These are phyloP conservation scores for Ptyas mucosa DNA, from an alignment of 2,113 vertebrate genomes.

Conservation along the genomic window DNA sequence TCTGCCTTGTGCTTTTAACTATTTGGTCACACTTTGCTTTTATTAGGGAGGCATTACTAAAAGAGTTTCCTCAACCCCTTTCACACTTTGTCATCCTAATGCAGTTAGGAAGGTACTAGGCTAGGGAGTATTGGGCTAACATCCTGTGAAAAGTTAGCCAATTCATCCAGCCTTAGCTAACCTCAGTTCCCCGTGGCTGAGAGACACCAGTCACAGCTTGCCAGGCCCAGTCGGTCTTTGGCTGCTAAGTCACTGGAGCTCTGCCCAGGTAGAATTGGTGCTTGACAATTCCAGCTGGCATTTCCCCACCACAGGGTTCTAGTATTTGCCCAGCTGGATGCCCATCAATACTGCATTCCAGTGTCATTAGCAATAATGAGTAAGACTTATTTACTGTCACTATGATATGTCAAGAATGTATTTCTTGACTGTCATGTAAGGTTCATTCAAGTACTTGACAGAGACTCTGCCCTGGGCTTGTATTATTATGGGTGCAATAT, in stretches of 20 bases:
- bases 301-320: neutral
- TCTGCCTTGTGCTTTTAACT: neutral
- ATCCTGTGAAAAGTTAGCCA: neutral
- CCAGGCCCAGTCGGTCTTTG: neutral
- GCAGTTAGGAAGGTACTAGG: neutral
- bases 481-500: neutral
- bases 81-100: neutral
- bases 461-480: neutral
- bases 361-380: neutral
- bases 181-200: slow-evolving; percentile 2
- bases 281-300: slow-evolving; percentile 21
- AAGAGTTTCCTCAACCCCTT: neutral
- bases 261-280: slow-evolving; percentile 19
- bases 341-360: slow-evolving; percentile 17
- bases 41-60: neutral
- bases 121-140: neutral
- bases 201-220: neutral
- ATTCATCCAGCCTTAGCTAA: slow-evolving; percentile 1
- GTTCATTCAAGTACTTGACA: neutral
- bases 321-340: neutral
- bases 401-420: neutral
- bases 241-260: slow-evolving; percentile 12
- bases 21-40: neutral
- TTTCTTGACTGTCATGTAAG: neutral
- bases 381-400: neutral